These are phyloP conservation scores for Pseudococcus jackbeardsleyi DNA, from an alignment of 2,888 invertebrate genomes.

Conservation along the genomic window DNA sequence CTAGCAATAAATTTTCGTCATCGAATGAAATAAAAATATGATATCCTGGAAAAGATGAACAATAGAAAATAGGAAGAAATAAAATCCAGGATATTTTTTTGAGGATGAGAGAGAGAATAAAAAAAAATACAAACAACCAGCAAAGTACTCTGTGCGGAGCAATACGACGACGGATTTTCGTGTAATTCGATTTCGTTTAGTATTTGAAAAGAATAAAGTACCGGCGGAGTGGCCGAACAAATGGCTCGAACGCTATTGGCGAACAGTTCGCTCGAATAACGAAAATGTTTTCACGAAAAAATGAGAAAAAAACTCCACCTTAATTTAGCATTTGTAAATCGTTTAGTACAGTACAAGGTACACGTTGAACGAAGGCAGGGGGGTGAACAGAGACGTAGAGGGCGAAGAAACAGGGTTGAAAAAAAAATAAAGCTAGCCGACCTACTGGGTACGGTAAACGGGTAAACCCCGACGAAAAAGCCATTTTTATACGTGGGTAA, in stretches of 20 bases:
- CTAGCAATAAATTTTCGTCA: too few relatives aligned
- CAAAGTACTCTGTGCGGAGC: too few relatives aligned
- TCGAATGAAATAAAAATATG: too few relatives aligned
- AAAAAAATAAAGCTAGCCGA: not conserved
- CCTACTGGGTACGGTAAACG: not conserved
- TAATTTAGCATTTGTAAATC: slow-evolving; percentile 49
- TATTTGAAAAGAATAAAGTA: slow-evolving; percentile 23
- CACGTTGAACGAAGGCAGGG: not conserved
- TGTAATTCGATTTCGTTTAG: slow-evolving; percentile 31
- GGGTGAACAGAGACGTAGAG: not conserved
- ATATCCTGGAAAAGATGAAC: too few relatives aligned
- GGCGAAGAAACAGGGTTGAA: not conserved
- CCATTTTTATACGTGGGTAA: slow-evolving; percentile 28
- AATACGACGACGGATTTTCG: not conserved
- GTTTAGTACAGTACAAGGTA: not conserved
- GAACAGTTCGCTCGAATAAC: slow-evolving; percentile 37
- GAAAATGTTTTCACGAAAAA: slow-evolving; percentile 44
- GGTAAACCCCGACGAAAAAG: slow-evolving; percentile 9
- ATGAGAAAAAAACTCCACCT: slow-evolving; percentile 28
- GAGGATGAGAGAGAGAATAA: not conserved
- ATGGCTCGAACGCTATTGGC: slow-evolving; percentile 38
- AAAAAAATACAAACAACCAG: not conserved
- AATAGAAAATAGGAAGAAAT: too few relatives aligned
- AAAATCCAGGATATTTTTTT: not conserved
- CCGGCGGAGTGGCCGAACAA: slow-evolving; percentile 6